Percentiles rank a stretch among this genome's conserved stretches.
phyloP scores from a whole-genome alignment of 1,140 invertebrate genomes.

The Diachasmimorpha longicaudata region DNA sequence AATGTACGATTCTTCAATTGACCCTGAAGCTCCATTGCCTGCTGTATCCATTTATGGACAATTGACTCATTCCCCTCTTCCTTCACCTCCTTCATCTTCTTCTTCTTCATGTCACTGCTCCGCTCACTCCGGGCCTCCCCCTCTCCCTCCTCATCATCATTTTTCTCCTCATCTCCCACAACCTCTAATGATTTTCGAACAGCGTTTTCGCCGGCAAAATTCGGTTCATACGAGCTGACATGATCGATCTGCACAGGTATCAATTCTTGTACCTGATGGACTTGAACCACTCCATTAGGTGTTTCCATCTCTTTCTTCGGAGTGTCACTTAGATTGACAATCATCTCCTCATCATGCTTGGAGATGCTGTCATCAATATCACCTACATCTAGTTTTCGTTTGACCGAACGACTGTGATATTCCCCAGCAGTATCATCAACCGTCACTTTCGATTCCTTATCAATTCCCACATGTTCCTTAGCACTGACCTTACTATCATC shows the following conservation, averaged over 20 bases:
- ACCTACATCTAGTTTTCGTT: conserved; percentile 13
- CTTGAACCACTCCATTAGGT: neutral
- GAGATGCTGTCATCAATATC: neutral
- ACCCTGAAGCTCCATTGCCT: conserved; percentile 43
- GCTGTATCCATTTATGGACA: conserved; percentile 36
- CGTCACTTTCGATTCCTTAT: neutral
- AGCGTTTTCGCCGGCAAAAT: neutral
- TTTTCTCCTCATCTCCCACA: neutral
- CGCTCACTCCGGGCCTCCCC: conserved; percentile 14
- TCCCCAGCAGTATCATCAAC: neutral
- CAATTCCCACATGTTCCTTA: no score
- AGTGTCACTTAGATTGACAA: neutral
- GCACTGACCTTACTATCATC: neutral
- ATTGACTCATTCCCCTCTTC: neutral
- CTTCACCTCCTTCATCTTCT: neutral
- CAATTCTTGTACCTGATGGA: conserved; percentile 6
- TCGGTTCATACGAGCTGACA: neutral
- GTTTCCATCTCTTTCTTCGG: neutral
- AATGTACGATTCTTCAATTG: conserved; percentile 46
- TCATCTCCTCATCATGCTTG: neutral
- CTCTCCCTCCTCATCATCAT: neutral
- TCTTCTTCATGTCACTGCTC: neutral
- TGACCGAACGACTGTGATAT: neutral
- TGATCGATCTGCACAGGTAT: conserved; percentile 19
- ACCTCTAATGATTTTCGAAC: neutral